Base-by-base conservation (phyloP, 2,888 invertebrate genomes). In the Acrocera orbiculus region DNA sequence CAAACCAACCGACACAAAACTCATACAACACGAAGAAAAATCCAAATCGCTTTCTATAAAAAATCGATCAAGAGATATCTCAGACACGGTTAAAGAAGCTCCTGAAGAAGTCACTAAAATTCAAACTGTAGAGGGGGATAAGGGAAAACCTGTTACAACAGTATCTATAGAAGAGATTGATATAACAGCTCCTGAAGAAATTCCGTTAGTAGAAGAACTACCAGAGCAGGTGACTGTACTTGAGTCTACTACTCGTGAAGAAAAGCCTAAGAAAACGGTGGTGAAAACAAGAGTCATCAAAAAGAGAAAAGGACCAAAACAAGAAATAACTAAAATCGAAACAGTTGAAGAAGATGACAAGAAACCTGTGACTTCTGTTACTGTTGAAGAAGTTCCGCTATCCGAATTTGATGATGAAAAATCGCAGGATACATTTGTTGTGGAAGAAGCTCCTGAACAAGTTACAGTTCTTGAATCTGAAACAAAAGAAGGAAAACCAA, bases 231-330 rank as follows among this genome's bases (percentile, higher is more conserved):
- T 58, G 1, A 54, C 57, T 30, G 46, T 64, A 3, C 54, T 58
- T 2, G 64, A 65, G 48, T 56, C 63, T 3, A 52, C 54, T 9
- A 61, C 63, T 1, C 43, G 46, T 17, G 51, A 52, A 34, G 54
- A 52, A 15, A 50, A 46, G 30, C 56, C 60, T 0, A 54, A 40
- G 16, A 47, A 44, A 10, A 40, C 41, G 1, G 40, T 43, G 5
- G 25, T 8, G 34, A 41, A 64, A 48, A 56, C 19, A 7, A 5
- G 19, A 7, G 46, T 49, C 51, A 52, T 56, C 63, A 49, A 55
- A 53, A 42, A 53, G 47, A 56, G 62, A 54, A 56, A 57, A 50
- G 24, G 11, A 11, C 6, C 5, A 24, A 6, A 10, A 10, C 11
- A 10, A 10, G 13, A 24, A 10, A 24, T 6, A 24, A 24, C n/a